phyloP scores from a whole-genome alignment of 1,140 invertebrate genomes.

The Liolophura sinensis region DNA sequence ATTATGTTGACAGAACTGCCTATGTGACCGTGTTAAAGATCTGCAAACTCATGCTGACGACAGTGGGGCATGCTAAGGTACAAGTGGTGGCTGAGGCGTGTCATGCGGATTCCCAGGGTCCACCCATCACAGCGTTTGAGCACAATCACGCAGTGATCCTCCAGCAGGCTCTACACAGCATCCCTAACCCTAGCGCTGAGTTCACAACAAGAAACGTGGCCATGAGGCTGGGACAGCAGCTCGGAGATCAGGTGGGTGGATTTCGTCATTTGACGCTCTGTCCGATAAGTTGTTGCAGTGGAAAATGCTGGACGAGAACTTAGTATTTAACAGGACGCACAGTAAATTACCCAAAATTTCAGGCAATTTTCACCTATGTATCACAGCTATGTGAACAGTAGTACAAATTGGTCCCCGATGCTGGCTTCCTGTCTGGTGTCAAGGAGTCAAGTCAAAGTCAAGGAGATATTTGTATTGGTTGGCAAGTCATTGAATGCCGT shows the following conservation, averaged over 20 bases:
- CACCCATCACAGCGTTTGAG: constrained; percentile 58
- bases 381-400: too few relatives aligned
- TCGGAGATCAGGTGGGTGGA: constrained; percentile 65
- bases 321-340: too few relatives aligned
- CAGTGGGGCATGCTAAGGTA: constrained; percentile 70
- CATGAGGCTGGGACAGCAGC: constrained; percentile 72
- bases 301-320: too few relatives aligned
- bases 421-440: too few relatives aligned
- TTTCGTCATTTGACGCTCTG: neutral
- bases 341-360: too few relatives aligned
- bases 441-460: too few relatives aligned
- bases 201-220: constrained; percentile 74
- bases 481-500: too few relatives aligned
- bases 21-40: constrained; percentile 87
- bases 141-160: constrained; percentile 68
- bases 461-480: too few relatives aligned
- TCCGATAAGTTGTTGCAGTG: too few relatives aligned
- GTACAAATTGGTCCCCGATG: too few relatives aligned
- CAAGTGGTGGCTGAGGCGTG: constrained; percentile 55
- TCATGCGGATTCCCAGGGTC: constrained; percentile 41
- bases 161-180: constrained; percentile 72
- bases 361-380: too few relatives aligned
- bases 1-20: constrained; percentile 66
- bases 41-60: constrained; percentile 81
- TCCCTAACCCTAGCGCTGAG: constrained; percentile 73